Conservation (phyloP, 2,888 invertebrate species). For the Galerucella nymphaeae region DNA sequence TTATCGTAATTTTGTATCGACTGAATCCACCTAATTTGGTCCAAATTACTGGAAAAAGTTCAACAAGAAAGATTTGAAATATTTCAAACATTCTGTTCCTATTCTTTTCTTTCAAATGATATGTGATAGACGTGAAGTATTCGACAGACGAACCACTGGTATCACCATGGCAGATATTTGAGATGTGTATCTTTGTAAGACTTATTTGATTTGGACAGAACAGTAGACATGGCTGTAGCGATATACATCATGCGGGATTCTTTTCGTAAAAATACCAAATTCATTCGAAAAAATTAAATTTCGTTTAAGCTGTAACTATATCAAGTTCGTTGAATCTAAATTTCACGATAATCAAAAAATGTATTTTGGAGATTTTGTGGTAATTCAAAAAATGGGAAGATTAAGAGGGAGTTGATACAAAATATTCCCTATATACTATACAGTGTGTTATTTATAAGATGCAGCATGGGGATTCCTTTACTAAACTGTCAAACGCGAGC, state of each 20-base stretch:
- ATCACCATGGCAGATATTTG: conserved; percentile 27
- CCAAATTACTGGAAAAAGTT: conserved; percentile 43
- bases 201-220: conserved; percentile 11
- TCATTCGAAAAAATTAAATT: neutral
- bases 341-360: no score
- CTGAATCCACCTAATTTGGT: conserved; percentile 44
- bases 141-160: conserved; percentile 21
- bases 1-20: conserved; percentile 45
- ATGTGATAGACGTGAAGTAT: conserved; percentile 25
- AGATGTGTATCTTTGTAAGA: conserved; percentile 32
- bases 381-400: no score
- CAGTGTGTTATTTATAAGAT: no score
- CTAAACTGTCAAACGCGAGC: no score
- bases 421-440: no score
- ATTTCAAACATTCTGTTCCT: conserved; percentile 36
- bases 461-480: no score
- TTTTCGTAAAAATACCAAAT: neutral
- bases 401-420: no score
- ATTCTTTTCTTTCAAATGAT: conserved; percentile 31
- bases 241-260: neutral
- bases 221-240: neutral
- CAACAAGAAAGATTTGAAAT: conserved; percentile 25
- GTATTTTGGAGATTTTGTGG: no score
- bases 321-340: no score
- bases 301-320: no score